Conservation (phyloP, 2,797 vertebrate species). For the Sebastes steindachneri region DNA sequence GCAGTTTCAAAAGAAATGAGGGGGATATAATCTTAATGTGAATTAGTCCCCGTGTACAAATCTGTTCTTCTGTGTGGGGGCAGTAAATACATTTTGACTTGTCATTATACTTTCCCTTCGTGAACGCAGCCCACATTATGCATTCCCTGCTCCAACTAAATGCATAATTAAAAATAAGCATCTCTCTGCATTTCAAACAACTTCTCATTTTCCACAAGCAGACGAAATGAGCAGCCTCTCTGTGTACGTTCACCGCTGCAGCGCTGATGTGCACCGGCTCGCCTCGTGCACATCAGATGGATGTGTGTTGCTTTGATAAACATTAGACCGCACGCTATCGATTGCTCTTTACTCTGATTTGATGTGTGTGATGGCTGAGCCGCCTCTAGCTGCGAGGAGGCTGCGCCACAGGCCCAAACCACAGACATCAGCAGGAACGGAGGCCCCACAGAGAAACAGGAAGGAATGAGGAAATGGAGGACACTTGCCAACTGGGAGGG, state of each 20-base stretch:
- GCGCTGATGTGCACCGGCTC: conserved; percentile 14
- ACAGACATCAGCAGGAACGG: conserved; percentile 67
- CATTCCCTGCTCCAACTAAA: conserved; percentile 60
- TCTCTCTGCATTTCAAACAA: conserved; percentile 58
- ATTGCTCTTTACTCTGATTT: conserved; percentile 71
- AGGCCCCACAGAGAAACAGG: conserved; percentile 62
- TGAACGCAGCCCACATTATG: conserved; percentile 42
- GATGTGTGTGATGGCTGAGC: conserved; percentile 65
- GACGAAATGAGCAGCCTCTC: conserved; percentile 8
- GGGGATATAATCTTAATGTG: conserved; percentile 19
- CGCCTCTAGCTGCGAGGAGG: conserved; percentile 52
- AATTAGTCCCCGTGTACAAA: conserved; percentile 43
- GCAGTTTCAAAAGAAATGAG: conserved; percentile 39
- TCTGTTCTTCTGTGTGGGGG: conserved; percentile 23
- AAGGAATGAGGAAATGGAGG: conserved; percentile 55
- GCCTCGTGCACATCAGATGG: conserved; percentile 23
- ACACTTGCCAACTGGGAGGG: conserved; percentile 57
- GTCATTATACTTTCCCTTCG: conserved; percentile 57
- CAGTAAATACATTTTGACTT: conserved; percentile 59
- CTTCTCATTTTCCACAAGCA: conserved; percentile 15
- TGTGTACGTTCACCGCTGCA: conserved; percentile 31
- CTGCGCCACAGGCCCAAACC: conserved; percentile 44
- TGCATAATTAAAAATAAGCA: conserved; percentile 72
- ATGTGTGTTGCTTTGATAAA: conserved; percentile 68
- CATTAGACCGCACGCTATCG: conserved; percentile 61